Evolutionary conservation across 2,797 vertebrate species (phyloP).

Genomic region (Sparidentex hasta): DNA sequence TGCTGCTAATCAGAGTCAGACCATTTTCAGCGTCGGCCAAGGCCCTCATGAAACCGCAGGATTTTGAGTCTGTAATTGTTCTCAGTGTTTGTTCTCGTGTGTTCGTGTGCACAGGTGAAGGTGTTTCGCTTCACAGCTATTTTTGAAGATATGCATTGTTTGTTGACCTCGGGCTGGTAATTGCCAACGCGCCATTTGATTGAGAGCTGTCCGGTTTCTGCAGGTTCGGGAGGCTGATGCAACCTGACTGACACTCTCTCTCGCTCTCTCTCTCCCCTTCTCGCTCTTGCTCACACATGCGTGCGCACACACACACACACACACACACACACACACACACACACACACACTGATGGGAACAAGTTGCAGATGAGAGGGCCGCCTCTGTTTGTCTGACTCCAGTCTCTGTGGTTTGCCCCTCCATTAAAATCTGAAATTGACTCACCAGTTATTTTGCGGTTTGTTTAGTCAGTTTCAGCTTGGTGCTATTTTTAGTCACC

Average conservation of each 20-base stretch:
- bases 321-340: not conserved
- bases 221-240: slow-evolving; percentile 65
- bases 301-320: not conserved
- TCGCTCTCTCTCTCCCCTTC: not conserved
- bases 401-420: slow-evolving; percentile 50
- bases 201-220: slow-evolving; percentile 30
- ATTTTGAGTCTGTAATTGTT: slow-evolving; percentile 46
- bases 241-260: slow-evolving; percentile 61
- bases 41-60: slow-evolving; percentile 40
- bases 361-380: slow-evolving; percentile 56
- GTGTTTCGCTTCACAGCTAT: slow-evolving; percentile 53
- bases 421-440: slow-evolving; percentile 57
- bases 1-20: slow-evolving; percentile 70
- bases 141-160: slow-evolving; percentile 19
- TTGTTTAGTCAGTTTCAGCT: slow-evolving; percentile 38
- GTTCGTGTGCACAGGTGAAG: slow-evolving; percentile 19
- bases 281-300: not conserved
- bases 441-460: slow-evolving; percentile 49
- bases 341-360: slow-evolving; percentile 32
- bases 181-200: slow-evolving; percentile 10
- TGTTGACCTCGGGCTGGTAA: slow-evolving; percentile 5
- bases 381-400: slow-evolving; percentile 57
- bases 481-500: slow-evolving; percentile 42
- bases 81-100: slow-evolving; percentile 4
- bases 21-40: slow-evolving; percentile 54